These are phyloP conservation scores for Rhopalosiphum padi DNA, from an alignment of 1,140 invertebrate genomes.

Conservation along the genomic window DNA sequence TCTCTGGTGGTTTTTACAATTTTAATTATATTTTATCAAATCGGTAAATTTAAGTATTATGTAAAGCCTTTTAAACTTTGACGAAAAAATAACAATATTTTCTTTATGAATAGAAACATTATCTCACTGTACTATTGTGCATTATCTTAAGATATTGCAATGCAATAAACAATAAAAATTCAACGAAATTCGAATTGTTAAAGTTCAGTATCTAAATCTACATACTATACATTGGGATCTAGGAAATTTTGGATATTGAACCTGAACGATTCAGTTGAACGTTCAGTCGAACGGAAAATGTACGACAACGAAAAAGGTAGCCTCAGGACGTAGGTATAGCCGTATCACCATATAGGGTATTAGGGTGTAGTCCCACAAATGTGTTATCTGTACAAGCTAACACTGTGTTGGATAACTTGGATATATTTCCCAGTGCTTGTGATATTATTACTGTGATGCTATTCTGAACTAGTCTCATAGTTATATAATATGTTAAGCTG, in stretches of 20 bases:
- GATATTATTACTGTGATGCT: background rate
- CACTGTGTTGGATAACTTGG: background rate
- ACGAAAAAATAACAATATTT: background rate
- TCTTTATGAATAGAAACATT: background rate
- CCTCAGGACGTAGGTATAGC: background rate
- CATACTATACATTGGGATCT: background rate
- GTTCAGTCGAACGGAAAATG: background rate
- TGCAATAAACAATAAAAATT: background rate
- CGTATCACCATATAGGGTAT: background rate
- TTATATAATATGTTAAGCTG: background rate
- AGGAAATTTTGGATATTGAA: conserved; percentile 20
- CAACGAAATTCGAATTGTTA: background rate
- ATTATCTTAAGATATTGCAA: background rate
- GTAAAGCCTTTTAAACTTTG: background rate
- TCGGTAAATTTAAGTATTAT: background rate
- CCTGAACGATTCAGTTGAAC: background rate
- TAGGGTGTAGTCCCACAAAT: background rate
- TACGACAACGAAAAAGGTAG: background rate
- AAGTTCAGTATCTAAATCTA: background rate
- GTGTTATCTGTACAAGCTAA: background rate
- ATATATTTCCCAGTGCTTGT: background rate
- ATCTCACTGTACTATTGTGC: background rate
- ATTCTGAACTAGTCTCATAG: background rate
- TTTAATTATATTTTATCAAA: background rate
- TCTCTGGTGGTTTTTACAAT: background rate